Base-by-base conservation (phyloP, 2,888 invertebrate genomes). In the Nemotelus nigrinus region DNA sequence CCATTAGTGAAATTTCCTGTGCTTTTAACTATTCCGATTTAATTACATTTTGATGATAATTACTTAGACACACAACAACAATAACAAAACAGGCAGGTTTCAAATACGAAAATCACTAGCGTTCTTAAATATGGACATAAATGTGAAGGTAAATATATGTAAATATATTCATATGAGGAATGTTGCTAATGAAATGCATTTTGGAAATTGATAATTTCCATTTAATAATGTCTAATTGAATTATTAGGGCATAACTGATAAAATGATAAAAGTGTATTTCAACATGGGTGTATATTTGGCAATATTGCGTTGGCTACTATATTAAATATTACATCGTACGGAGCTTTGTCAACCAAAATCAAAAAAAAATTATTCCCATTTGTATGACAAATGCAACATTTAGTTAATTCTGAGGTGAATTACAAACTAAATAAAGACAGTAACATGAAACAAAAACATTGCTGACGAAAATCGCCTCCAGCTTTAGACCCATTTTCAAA, bases 71-170 rank as follows among this genome's bases (percentile, higher is more conserved):
- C 64, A 47, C 50, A 53, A 76, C 48, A 65, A 65, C 47, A 64
- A n/a, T 64, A 25, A 64, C n/a, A 50, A 78, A 77, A 74, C 79
- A 79, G 80, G 79, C 83, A 82, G 78, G 77, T 78, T 80, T 81
- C 80, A 82, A 81, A 82, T 82, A 81, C 81, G 81, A 82, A 82
- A 82, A 83, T 81, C 82, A 82, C 80, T 81, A 78, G 79, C 76
- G 67, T 76, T 60, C 25, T 25, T 25, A 25, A 25, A 47, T 64
- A 70, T 45, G 50, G 43, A 78, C 55, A 71, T 79, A 60, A 25
- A 41, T 53, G 77, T 71, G 68, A 80, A 74, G 77, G 57, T 57
- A 78, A 58, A 25, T 25, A 25, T 25, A 25, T 25, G 25, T 25
- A 25, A 25, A 25, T 25, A 25, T 25, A 25, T 25, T 25, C 25